Base-by-base conservation (phyloP, 2,888 invertebrate species). In the Ormyrus labotus region DNA sequence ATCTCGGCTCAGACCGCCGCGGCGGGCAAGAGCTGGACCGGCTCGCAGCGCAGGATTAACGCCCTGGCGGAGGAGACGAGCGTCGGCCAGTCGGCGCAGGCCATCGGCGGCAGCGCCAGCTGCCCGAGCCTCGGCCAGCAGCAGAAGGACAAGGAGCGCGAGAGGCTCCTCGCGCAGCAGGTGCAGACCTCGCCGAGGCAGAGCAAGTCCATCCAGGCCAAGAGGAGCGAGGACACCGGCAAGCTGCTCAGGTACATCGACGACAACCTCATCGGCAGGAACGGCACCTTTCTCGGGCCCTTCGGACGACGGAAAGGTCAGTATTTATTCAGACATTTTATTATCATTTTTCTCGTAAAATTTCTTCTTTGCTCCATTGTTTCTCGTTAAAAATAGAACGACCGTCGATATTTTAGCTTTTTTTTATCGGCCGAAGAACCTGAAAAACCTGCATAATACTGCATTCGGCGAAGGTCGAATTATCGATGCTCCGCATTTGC, bases 241-340 rank as follows among this genome's bases (percentile, higher is more conserved):
- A 95, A 95, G 89, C 91, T 96, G 85, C 92, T 96, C 84, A 94
- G 94, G 89, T 96, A 95, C 88, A 95, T 97, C 84, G 95, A 96
- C 87, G 95, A 96, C 84, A 96, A 95, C 91, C 92, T 96, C 84
- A 94, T 96, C 87, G 96, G 96, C 77, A 95, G 94, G 89, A 95
- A 95, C 85, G 95, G 95, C 86, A 94, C 95, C 47, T 96, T 96
- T 90, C 93, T 95, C 85, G 96, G 96, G 73, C 97, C 97, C 10
- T 97, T 94, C 88, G 96, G 96, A 82, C 92, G 95, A 78, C 92
- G 96, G 88, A 95, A 96, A 94, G 95, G 96, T 96, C 91, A 92
- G 91, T 86, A 11, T 8, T 34, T 13, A 13, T 13, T 13, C 13
- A 13, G 13, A 13, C 13, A 13, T 13, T 13, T 13, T 13, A 13